These are phyloP conservation scores for Sparus aurata DNA, from an alignment of 2,797 vertebrate species.

Conservation along the genomic window DNA sequence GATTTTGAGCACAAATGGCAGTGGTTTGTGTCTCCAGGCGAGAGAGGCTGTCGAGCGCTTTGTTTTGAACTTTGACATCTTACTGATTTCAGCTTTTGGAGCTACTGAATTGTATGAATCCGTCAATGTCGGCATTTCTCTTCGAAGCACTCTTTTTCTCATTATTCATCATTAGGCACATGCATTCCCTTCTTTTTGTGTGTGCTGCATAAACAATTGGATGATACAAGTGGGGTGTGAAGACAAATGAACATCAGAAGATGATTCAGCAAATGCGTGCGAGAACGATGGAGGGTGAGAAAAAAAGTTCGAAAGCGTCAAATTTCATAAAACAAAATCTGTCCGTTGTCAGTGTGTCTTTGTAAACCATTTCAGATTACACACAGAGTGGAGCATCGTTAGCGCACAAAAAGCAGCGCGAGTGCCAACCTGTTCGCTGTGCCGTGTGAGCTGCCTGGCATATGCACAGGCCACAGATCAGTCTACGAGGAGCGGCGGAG, in stretches of 20 bases:
- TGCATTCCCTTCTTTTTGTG: background rate
- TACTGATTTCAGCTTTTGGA: background rate
- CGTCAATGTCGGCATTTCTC: background rate
- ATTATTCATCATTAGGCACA: background rate
- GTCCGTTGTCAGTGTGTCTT: background rate
- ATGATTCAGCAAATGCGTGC: conserved; percentile 31
- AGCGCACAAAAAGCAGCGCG: background rate
- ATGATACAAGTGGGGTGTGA: conserved; percentile 1
- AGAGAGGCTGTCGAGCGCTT: background rate
- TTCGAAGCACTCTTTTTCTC: background rate
- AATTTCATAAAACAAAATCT: background rate
- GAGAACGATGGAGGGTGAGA: conserved; percentile 17
- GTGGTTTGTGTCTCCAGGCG: background rate
- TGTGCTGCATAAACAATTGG: background rate
- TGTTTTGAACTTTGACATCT: background rate
- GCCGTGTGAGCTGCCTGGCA: background rate
- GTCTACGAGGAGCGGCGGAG: background rate
- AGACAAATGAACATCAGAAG: conserved; percentile 32
- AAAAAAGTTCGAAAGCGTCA: background rate
- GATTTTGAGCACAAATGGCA: background rate
- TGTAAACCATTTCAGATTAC: background rate
- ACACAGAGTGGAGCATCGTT: background rate
- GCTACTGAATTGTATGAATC: background rate
- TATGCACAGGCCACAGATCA: background rate
- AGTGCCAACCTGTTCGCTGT: background rate